phyloP scores from a whole-genome alignment of 2,113 vertebrate genomes.

The Athene cunicularia region DNA sequence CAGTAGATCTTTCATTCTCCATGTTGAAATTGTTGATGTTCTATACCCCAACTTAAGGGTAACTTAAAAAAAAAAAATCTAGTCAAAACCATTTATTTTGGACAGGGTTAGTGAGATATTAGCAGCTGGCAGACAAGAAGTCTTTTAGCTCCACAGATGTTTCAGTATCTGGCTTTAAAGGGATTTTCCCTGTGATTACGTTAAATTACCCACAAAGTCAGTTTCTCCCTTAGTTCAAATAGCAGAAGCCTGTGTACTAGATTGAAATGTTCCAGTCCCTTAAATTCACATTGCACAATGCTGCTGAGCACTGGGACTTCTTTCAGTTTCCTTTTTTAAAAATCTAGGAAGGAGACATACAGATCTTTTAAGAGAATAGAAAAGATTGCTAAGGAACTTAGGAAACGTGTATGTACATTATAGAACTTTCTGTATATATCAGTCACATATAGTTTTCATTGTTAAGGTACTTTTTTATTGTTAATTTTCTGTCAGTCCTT shows the following conservation, averaged over 20 bases:
- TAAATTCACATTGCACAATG: constrained; percentile 17
- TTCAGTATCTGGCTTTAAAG: constrained; percentile 1
- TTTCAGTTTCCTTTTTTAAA: not conserved
- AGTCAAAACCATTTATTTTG: not conserved
- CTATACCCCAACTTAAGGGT: not conserved
- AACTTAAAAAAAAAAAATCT: not conserved
- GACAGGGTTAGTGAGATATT: not conserved
- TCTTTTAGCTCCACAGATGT: not conserved
- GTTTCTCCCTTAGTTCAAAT: constrained; percentile 16
- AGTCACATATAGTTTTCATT: not conserved
- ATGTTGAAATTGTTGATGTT: not conserved
- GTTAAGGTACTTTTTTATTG: not conserved
- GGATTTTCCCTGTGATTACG: constrained; percentile 22
- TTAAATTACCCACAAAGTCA: not conserved
- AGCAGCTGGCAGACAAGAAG: not conserved
- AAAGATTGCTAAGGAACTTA: not conserved
- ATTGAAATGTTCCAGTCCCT: constrained; percentile 8
- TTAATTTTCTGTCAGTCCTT: not conserved
- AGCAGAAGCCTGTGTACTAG: constrained; percentile 9
- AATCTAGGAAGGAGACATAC: not conserved
- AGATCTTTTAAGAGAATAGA: not conserved
- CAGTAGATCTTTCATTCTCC: not conserved
- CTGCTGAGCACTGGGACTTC: not conserved
- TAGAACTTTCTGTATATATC: not conserved
- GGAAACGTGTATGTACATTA: not conserved